A percentile compares a stretch with the other conserved stretches of the same genome.
These are phyloP conservation scores for Micropoecilia bifurca DNA, from an alignment of 2,797 vertebrate species.

Conservation along the genomic window DNA sequence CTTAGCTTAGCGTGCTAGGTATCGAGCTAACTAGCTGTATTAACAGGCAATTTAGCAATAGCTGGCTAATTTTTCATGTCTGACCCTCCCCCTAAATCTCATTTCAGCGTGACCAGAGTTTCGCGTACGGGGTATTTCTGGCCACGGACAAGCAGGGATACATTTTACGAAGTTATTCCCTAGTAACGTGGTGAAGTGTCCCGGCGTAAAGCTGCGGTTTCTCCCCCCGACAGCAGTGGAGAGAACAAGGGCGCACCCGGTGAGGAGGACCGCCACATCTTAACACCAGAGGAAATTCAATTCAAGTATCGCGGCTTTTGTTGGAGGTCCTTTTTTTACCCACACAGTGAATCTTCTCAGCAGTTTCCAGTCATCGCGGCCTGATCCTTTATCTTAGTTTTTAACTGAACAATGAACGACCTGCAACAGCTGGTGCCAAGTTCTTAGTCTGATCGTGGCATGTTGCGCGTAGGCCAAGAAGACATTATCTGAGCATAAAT, in stretches of 20 bases:
- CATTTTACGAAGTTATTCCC: slow-evolving; percentile 18
- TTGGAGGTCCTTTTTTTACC: slow-evolving; percentile 35
- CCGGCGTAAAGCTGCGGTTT: slow-evolving; percentile 63
- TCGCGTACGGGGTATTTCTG: slow-evolving; percentile 55
- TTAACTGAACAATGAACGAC: slow-evolving; percentile 57
- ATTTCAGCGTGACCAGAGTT: slow-evolving; percentile 77
- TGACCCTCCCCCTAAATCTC: slow-evolving; percentile 79
- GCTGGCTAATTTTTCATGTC: slow-evolving; percentile 71
- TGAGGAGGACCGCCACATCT: slow-evolving; percentile 67
- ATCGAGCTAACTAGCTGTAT: slow-evolving; percentile 61
- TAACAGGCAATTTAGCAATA: slow-evolving; percentile 61
- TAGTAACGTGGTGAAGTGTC: slow-evolving; percentile 27
- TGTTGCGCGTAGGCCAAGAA: slow-evolving; percentile 63
- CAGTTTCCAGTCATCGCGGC: slow-evolving; percentile 15
- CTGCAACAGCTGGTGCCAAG: slow-evolving; percentile 62
- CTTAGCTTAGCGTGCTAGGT: slow-evolving; percentile 51
- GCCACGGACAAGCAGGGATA: slow-evolving; percentile 58
- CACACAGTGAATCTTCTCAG: slow-evolving; percentile 1
- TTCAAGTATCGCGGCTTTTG: slow-evolving; percentile 58
- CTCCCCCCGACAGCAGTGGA: slow-evolving; percentile 54
- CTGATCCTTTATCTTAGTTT: slow-evolving; percentile 23
- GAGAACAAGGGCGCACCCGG: slow-evolving; percentile 78
- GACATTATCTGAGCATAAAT: slow-evolving; percentile 59
- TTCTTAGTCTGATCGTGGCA: slow-evolving; percentile 59
- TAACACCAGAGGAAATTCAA: slow-evolving; percentile 63